These are phyloP conservation scores for Nannospalax galili DNA, from an alignment of 2,113 vertebrate genomes.

Conservation along the genomic window DNA sequence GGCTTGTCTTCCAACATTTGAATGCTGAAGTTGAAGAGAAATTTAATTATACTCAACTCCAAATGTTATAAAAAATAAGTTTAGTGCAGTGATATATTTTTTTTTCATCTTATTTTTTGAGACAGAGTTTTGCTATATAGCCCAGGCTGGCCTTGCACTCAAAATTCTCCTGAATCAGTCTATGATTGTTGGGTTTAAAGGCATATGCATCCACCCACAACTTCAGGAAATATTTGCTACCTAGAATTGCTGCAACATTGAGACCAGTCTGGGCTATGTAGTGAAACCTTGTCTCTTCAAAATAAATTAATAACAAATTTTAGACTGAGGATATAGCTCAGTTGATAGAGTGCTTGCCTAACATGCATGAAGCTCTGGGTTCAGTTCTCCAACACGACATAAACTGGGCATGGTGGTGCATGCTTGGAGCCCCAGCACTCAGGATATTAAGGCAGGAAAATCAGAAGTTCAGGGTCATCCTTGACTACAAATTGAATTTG, in stretches of 20 bases:
- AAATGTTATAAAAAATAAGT: not conserved
- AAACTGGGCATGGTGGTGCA: not conserved
- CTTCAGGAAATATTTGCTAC: not conserved
- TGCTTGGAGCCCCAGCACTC: not conserved
- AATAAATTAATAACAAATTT: not conserved
- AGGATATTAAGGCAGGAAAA: not conserved
- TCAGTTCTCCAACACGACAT: not conserved
- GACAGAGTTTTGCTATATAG: not conserved
- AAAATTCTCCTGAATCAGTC: not conserved
- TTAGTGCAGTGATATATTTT: not conserved
- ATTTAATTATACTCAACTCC: not conserved
- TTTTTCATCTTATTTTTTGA: not conserved
- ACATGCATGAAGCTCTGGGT: not conserved
- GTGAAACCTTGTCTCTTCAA: not conserved
- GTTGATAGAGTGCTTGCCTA: not conserved
- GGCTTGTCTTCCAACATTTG: not conserved
- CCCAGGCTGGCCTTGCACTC: not conserved
- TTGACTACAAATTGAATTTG: not conserved
- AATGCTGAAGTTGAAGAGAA: not conserved
- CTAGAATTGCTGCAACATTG: not conserved
- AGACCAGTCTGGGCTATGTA: not conserved
- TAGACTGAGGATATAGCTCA: not conserved
- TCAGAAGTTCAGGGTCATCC: not conserved
- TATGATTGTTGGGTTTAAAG: not conserved
- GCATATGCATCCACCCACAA: not conserved